These are phyloP conservation scores for Eupristina koningsbergeri DNA, from an alignment of 1,140 invertebrate species.

Conservation along the genomic window DNA sequence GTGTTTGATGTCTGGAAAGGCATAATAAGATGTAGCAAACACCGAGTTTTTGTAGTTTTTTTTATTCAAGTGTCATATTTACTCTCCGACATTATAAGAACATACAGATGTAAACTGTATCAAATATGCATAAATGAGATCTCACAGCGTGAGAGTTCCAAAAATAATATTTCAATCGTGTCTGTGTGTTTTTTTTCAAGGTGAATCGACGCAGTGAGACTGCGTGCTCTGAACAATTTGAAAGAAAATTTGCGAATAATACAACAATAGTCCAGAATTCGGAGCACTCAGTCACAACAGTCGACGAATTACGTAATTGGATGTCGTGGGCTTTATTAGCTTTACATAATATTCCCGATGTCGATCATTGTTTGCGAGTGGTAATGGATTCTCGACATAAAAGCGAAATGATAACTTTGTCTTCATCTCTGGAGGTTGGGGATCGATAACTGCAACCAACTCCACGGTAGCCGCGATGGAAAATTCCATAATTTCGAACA, in stretches of 20 bases:
- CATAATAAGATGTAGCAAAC: constrained; percentile 9
- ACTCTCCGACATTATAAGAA: background rate
- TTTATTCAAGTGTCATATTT: constrained; percentile 5
- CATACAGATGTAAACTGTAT: constrained; percentile 11
- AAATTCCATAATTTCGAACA: background rate
- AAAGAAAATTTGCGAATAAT: too few relatives aligned
- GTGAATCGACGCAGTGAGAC: background rate
- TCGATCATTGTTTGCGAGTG: background rate
- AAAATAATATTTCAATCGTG: background rate
- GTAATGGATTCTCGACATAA: background rate
- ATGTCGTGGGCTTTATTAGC: background rate
- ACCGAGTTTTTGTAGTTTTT: constrained; percentile 8
- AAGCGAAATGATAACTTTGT: background rate
- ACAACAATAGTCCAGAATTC: too few relatives aligned
- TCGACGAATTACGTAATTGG: background rate
- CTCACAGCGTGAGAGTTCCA: background rate
- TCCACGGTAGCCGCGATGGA: background rate
- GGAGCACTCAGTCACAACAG: too few relatives aligned
- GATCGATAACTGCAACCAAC: background rate
- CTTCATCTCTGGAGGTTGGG: background rate
- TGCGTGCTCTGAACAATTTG: background rate
- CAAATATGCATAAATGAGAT: background rate
- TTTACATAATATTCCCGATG: background rate
- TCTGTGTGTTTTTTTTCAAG: background rate
- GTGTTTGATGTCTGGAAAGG: background rate